Evolutionary conservation across 2,113 vertebrate genomes (phyloP).

Genomic region (Python bivittatus): DNA sequence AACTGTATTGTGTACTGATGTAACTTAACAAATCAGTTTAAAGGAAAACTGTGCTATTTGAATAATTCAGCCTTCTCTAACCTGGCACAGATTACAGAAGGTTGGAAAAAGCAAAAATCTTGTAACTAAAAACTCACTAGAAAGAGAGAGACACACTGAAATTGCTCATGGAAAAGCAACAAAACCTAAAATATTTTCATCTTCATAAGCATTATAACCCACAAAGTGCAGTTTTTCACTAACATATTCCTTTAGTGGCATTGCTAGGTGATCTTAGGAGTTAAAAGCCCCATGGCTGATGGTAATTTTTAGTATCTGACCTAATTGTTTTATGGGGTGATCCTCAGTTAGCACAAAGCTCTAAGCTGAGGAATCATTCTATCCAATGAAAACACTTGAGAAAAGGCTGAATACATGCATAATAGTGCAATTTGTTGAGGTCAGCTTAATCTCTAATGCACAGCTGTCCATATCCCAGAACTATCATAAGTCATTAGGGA

Average conservation of each 20-base stretch:
- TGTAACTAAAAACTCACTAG: background rate
- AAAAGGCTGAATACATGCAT: constrained; percentile 18
- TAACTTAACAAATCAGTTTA: background rate
- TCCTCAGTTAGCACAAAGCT: constrained; percentile 58
- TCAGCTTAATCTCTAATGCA: constrained; percentile 28
- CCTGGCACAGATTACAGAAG: background rate
- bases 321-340: constrained; percentile 62
- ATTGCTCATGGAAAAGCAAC: background rate
- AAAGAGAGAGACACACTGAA: background rate
- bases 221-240: constrained; percentile 6
- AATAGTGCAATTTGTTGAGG: constrained; percentile 31
- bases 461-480: constrained; percentile 22
- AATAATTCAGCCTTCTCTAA: background rate
- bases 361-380: constrained; percentile 23
- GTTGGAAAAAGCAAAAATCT: background rate
- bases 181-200: background rate
- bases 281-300: constrained; percentile 55
- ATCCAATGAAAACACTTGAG: constrained; percentile 30
- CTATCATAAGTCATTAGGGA: background rate
- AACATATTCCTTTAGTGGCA: constrained; percentile 36
- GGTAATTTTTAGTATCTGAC: constrained; percentile 73
- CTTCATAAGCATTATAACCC: background rate
- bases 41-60: background rate
- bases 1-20: background rate
- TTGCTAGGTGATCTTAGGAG: constrained; percentile 52